phyloP scores from a whole-genome alignment of 2,113 vertebrate species.

The Stigmatopora argus region DNA sequence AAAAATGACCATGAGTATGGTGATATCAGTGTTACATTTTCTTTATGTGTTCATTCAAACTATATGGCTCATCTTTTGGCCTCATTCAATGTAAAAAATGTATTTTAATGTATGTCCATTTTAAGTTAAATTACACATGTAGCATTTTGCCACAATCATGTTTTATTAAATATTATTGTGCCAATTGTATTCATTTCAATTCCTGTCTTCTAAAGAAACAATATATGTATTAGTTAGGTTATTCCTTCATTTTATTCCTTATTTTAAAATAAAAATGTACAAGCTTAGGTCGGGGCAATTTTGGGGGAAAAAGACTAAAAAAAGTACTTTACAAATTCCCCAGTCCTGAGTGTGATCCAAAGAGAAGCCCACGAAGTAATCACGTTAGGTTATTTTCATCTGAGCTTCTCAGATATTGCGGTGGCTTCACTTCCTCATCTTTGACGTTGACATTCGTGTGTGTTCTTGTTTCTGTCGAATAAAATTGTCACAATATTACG shows the following conservation, averaged over 20 bases:
- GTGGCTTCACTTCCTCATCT: conserved; percentile 21
- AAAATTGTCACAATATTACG: not conserved
- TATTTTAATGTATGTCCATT: conserved; percentile 99
- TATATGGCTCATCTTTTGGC: conserved; percentile 60
- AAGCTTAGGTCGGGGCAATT: not conserved
- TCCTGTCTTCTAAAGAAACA: not conserved
- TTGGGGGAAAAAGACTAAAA: not conserved
- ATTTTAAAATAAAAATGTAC: not conserved
- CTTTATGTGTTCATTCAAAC: conserved; percentile 58
- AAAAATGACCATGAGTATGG: conserved; percentile 35
- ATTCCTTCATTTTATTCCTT: no score
- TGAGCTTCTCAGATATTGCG: not conserved
- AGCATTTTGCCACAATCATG: conserved; percentile 74
- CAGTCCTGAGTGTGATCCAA: not conserved
- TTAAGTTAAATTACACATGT: conserved; percentile 90
- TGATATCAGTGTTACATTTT: conserved; percentile 68
- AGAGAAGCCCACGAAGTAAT: not conserved
- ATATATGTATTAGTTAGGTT: not conserved
- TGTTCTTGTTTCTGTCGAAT: conserved; percentile 26
- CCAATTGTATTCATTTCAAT: conserved; percentile 37
- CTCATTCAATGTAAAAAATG: conserved; percentile 77
- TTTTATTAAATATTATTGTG: conserved; percentile 89
- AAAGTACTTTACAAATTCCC: not conserved
- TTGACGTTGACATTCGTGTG: not conserved
- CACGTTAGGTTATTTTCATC: not conserved